Conservation (phyloP, 2,797 vertebrate genomes). For the Mus minutoides region DNA sequence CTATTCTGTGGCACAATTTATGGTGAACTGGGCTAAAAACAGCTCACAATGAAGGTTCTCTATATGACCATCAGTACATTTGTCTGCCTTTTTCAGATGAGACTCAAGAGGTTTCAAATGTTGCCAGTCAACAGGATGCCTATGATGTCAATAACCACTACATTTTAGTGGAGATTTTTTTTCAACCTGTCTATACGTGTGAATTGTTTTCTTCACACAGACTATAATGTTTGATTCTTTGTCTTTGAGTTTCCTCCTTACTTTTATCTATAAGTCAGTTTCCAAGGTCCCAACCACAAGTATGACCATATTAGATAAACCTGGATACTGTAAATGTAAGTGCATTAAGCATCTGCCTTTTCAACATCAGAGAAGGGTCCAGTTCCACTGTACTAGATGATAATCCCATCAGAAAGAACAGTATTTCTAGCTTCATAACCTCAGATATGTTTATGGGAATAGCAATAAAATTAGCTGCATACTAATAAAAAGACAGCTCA, state of each 20-base stretch:
- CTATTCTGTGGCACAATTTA: not conserved
- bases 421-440: not conserved
- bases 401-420: not conserved
- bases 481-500: not conserved
- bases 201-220: slow-evolving; percentile 20
- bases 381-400: not conserved
- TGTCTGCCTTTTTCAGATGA: not conserved
- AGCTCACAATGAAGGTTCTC: not conserved
- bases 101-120: not conserved
- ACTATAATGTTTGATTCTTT: too few relatives aligned
- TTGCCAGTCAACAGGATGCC: not conserved
- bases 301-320: not conserved
- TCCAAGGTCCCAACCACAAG: not conserved
- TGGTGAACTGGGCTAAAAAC: not conserved
- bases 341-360: not conserved
- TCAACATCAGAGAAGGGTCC: not conserved
- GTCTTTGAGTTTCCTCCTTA: not conserved
- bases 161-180: not conserved
- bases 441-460: not conserved
- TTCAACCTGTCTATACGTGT: not conserved
- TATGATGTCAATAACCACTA: not conserved
- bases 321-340: not conserved
- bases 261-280: not conserved
- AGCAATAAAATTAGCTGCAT: not conserved
- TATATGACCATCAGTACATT: not conserved